These are phyloP conservation scores for Melanargia galathea DNA, from an alignment of 2,888 invertebrate genomes.

Conservation along the genomic window DNA sequence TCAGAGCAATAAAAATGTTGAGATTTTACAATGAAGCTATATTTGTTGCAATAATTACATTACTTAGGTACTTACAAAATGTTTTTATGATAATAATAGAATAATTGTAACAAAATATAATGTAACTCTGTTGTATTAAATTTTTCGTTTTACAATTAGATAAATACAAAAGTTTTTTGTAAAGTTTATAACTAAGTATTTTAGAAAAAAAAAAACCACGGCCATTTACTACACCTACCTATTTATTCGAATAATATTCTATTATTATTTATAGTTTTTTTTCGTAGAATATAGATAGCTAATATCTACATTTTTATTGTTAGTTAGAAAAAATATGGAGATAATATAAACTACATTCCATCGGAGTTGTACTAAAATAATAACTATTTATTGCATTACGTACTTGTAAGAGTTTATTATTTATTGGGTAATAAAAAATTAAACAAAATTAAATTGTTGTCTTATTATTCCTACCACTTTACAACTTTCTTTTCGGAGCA, in stretches of 20 bases:
- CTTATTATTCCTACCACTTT: slow-evolving; percentile 7
- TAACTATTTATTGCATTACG: slow-evolving; percentile 31
- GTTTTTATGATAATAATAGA: background rate
- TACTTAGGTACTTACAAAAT: background rate
- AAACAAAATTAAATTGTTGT: background rate
- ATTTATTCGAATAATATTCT: slow-evolving; percentile 13
- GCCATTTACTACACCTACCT: background rate
- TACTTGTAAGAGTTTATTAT: slow-evolving; percentile 32
- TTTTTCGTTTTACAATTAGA: background rate
- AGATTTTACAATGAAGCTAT: background rate
- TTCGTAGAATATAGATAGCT: background rate
- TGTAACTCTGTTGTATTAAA: background rate
- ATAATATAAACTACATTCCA: slow-evolving; percentile 32
- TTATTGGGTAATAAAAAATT: slow-evolving; percentile 35
- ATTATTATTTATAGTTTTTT: background rate
- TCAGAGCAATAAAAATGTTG: background rate
- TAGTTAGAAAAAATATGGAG: slow-evolving; percentile 12
- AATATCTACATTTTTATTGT: slow-evolving; percentile 9
- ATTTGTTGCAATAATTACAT: slow-evolving; percentile 1
- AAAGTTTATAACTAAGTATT: background rate
- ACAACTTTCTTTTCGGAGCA: too few species aligned
- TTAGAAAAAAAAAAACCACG: background rate
- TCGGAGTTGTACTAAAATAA: slow-evolving; percentile 26
- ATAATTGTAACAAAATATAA: background rate
- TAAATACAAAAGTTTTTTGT: too few species aligned